Percentiles rank a stretch among this genome's conserved stretches.
Conservation (phyloP, 2,888 invertebrate species). For the Rhamnusium bicolor region DNA sequence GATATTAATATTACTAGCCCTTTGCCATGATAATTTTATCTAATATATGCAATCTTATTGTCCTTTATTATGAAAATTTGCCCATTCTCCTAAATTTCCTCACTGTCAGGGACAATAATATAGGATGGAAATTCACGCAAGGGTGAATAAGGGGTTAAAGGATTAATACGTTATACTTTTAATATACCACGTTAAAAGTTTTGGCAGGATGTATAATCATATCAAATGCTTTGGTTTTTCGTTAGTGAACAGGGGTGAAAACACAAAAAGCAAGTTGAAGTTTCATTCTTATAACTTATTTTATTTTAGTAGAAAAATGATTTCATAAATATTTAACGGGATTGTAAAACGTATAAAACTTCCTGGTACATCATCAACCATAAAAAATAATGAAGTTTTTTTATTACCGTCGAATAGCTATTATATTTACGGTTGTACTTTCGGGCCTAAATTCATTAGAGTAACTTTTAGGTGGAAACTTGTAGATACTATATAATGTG, state of each 20-base stretch:
- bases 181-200: conserved; percentile 21
- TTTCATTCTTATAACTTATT: neutral
- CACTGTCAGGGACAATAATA: conserved; percentile 22
- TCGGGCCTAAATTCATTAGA: conserved; percentile 24
- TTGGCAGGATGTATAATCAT: conserved; percentile 18
- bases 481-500: neutral
- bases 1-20: conserved; percentile 6
- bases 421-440: conserved; percentile 14
- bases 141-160: conserved; percentile 26
- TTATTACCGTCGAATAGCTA: conserved; percentile 11
- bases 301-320: conserved; percentile 1
- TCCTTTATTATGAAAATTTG: conserved; percentile 31
- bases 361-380: conserved; percentile 11
- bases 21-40: conserved; percentile 34
- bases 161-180: conserved; percentile 20
- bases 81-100: conserved; percentile 21
- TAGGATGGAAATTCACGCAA: conserved; percentile 31
- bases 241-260: neutral
- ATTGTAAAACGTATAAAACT: conserved; percentile 12
- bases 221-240: conserved; percentile 14
- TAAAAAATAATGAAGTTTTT: conserved; percentile 35
- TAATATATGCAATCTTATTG: conserved; percentile 30
- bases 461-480: neutral
- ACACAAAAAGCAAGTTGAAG: neutral
- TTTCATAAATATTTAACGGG: conserved; percentile 27